Evolutionary conservation across 2,797 vertebrate genomes (phyloP), one percentile per base, ranked within the genome.

Genomic region (Sarcoramphus papa): DNA sequence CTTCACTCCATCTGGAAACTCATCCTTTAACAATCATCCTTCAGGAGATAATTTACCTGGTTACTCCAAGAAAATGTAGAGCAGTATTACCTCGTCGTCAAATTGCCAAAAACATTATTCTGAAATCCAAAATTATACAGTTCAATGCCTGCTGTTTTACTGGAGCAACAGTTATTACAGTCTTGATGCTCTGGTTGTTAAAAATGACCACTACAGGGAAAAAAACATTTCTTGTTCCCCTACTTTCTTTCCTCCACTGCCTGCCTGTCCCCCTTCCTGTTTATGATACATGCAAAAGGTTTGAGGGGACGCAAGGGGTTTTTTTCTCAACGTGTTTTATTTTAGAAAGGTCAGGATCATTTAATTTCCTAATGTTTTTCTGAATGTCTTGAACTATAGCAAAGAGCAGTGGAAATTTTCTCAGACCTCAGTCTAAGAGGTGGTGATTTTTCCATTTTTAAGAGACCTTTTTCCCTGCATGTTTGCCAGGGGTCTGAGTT

Each of bases 61-160:
- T 96, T 96, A 62, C 85, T 86, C 47, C 50, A 90, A 53, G 54
- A 73, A 84, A 51, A 94, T 11, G 74, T 41, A 92, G 56, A 92
- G 50, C 72, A 7, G 5, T 51, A n/a, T 95, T 88, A 64, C n/a
- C 12, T 91, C 60, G 90, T 93, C 16, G 33, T 85, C 51, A 82
- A n/a, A 54, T 68, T 93, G 50, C 30, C 73, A 62, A 85, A 76
- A 54, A 41, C 6, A 12, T 64, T 77, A 37, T 59, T 95, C 67
- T 91, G 88, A 96, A 97, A 94, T 70, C 54, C 82, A 86, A 63
- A 95, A 89, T 91, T 75, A 77, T 40, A 63, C 50, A 41, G 22
- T 79, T 89, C 91, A 60, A 40, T 82, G 79, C 43, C 72, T 92
- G 59, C 60, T 96, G 30, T 53, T 93, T 95, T 93, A 79, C 57